Evolutionary conservation across 2,888 invertebrate genomes (phyloP), one percentile per base, ranked within the genome.

Genomic region (Abrostola tripartita): DNA sequence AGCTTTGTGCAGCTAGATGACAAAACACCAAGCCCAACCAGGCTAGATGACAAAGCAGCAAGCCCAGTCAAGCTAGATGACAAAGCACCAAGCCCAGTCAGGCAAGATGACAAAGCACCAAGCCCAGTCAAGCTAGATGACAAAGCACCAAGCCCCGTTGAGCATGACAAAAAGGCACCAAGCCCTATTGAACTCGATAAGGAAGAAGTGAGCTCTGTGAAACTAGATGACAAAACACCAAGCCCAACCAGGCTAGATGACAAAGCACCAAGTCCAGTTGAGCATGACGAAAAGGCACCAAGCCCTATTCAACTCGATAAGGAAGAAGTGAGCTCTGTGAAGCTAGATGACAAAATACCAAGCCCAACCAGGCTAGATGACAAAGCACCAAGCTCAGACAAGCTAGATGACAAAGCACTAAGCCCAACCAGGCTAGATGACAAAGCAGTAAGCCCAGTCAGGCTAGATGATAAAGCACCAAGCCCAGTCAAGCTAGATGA

Each of bases 1-100:
- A 51, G 36, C 9, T 0, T 6, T 8, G 24, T 14, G 36, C 41
- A 87, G 87, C 88, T 87, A 5, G 88, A 88, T 85, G 60, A 60
- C 2, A 53, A 60, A 12, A 12, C 36, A 5, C 12, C 38, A 0
- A 12, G 49, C 35, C 41, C 52, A 11, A 1, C n/a, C 50, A 4
- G n/a, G 35, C 58, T 49, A 0, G 58, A 55, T 35, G 59, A 74
- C 24, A 71, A 53, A n/a, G 54, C n/a, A n/a, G 47, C 61, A 0
- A 51, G 38, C 50, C 42, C 56, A 5, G 56, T 38, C 6, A 41
- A 66, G 35, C 44, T 9, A 0, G 59, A 55, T 35, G 49, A 44
- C 1, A 57, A 41, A 42, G 42, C 14, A 12, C 12, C 40, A 0
- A 61, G 37, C 37, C 5, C 53, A 5, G 2, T 9, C 0, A 37